Percentiles rank a stretch among this genome's conserved stretches.
Conservation (phyloP, 1,140 invertebrate genomes). For the Lepidostoma basale region DNA sequence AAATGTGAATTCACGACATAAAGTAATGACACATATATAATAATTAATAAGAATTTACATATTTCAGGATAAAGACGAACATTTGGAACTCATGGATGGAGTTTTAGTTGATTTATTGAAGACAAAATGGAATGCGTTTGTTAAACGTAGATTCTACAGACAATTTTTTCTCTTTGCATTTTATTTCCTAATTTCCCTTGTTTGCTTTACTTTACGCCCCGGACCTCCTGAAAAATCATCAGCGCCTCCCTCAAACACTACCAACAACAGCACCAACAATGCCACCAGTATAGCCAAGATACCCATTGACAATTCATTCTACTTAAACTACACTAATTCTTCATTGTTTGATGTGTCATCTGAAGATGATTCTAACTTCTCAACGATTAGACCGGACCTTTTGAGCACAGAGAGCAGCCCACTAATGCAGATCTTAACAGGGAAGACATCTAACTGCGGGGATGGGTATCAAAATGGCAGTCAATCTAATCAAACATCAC, state of each 20-base stretch:
- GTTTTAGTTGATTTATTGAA: conserved; percentile 91
- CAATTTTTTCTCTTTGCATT: conserved; percentile 89
- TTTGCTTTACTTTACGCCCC: conserved; percentile 86
- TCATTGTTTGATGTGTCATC: background rate
- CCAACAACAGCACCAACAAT: conserved; percentile 4
- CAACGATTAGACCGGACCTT: background rate
- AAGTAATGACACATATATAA: no score
- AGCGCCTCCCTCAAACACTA: conserved; percentile 28
- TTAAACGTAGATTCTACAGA: conserved; percentile 92
- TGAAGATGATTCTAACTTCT: conserved; percentile 20
- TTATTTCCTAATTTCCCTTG: conserved; percentile 87
- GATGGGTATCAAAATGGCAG: conserved; percentile 13
- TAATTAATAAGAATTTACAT: no score
- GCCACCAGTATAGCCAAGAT: background rate
- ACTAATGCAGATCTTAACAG: background rate
- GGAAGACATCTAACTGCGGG: conserved; percentile 20
- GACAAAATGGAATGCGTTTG: conserved; percentile 98
- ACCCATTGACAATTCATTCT: conserved; percentile 16
- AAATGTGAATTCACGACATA: no score
- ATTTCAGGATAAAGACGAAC: conserved; percentile 87
- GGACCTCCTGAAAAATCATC: conserved; percentile 63
- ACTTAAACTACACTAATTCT: conserved; percentile 34
- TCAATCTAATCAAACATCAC: conserved; percentile 20
- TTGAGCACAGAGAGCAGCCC: background rate
- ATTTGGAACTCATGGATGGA: conserved; percentile 95